A percentile compares a stretch with the other conserved stretches of the same genome.
phyloP scores from a whole-genome alignment of 2,888 invertebrate genomes.

The Galerucella pusilla region DNA sequence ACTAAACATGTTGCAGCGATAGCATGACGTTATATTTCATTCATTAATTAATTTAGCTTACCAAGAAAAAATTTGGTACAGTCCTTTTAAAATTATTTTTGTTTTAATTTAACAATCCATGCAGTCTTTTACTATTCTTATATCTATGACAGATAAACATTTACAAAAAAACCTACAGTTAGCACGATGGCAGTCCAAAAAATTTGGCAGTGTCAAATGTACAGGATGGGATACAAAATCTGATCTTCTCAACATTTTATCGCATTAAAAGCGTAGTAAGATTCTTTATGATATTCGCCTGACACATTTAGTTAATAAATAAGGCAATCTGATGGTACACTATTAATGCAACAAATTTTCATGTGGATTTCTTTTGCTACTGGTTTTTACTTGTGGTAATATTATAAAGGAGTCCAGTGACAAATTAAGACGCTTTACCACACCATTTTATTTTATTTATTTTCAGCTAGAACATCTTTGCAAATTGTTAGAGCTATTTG shows the following conservation, averaged over 20 bases:
- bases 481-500: too few species aligned
- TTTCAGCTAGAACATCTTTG: too few species aligned
- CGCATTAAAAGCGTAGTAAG: not conserved
- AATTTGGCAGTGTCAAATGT: slow-evolving; percentile 63
- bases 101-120: slow-evolving; percentile 51
- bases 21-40: slow-evolving; percentile 13
- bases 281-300: too few species aligned
- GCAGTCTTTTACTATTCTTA: slow-evolving; percentile 50
- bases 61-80: slow-evolving; percentile 31
- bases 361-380: too few species aligned
- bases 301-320: not conserved
- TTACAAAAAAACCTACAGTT: slow-evolving; percentile 54
- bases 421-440: too few species aligned
- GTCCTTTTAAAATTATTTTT: slow-evolving; percentile 38
- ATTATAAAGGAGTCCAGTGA: too few species aligned
- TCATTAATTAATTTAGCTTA: slow-evolving; percentile 26
- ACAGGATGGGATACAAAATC: slow-evolving; percentile 28
- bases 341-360: not conserved
- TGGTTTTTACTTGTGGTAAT: too few species aligned
- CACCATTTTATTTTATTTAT: too few species aligned
- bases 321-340: not conserved
- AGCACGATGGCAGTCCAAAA: slow-evolving; percentile 62
- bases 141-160: slow-evolving; percentile 50
- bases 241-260: slow-evolving; percentile 10
- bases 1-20: slow-evolving; percentile 11